Evolutionary conservation across 2,797 vertebrate species (phyloP).

Genomic region (Halcyon badia): DNA sequence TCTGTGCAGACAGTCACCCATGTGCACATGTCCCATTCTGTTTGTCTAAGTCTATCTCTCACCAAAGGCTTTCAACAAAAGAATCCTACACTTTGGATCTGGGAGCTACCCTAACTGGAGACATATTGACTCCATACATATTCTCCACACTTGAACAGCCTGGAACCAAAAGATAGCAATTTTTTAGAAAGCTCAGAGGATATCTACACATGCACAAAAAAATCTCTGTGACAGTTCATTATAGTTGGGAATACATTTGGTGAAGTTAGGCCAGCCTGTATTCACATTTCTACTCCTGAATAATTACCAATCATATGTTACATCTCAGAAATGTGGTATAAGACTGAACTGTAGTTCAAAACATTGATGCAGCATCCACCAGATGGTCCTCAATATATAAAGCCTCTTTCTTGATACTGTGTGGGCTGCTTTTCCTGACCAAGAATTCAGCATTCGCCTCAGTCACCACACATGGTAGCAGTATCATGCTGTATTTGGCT

Average conservation of each 20-base stretch:
- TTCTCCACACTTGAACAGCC: background rate
- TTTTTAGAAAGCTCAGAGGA: background rate
- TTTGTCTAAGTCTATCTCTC: background rate
- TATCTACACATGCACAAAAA: background rate
- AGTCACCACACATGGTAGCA: background rate
- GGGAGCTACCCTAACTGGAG: background rate
- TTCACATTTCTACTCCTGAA: constrained; percentile 21
- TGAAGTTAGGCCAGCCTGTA: background rate
- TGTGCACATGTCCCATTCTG: background rate
- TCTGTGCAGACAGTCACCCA: background rate
- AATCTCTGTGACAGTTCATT: background rate
- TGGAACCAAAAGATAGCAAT: background rate
- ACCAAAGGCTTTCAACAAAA: background rate
- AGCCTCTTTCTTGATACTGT: constrained; percentile 46
- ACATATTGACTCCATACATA: background rate
- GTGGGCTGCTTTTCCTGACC: constrained; percentile 62
- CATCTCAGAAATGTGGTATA: constrained; percentile 34
- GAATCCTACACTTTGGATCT: background rate
- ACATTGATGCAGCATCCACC: constrained; percentile 54
- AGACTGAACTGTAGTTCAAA: constrained; percentile 50
- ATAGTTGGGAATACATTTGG: background rate
- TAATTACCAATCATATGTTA: constrained; percentile 51
- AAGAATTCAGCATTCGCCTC: background rate
- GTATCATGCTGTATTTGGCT: background rate
- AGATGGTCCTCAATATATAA: constrained; percentile 44